Evolutionary conservation across 1,140 invertebrate genomes (phyloP).

Genomic region (Drosophila nigrodunni): DNA sequence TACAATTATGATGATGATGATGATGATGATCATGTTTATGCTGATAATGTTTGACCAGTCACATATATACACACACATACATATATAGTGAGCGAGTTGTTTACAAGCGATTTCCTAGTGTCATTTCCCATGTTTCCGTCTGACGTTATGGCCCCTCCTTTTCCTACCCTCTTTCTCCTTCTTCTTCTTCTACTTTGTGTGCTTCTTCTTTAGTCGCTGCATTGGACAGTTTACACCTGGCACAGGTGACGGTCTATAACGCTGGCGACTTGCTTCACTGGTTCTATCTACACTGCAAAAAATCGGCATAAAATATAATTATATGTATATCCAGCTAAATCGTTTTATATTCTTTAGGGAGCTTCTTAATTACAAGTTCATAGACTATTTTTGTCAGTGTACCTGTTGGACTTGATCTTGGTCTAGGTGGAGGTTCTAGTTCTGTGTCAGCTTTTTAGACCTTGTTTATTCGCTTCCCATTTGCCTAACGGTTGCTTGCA

Average conservation of each 20-base stretch:
- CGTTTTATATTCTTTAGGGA: no score
- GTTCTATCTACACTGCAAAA: constrained; percentile 28
- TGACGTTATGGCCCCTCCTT: constrained; percentile 5
- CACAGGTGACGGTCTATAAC: constrained; percentile 68
- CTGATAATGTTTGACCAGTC: constrained; percentile 29
- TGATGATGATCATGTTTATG: constrained; percentile 25
- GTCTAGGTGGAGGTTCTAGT: constrained; percentile 49
- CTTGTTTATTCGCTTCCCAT: constrained; percentile 76
- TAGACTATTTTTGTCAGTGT: not conserved
- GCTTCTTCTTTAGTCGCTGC: constrained; percentile 3
- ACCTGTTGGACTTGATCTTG: constrained; percentile 6
- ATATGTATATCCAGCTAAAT: no score
- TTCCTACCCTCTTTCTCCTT: not conserved
- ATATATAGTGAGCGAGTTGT: constrained; percentile 53
- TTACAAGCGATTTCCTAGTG: constrained; percentile 82
- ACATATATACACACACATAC: not conserved
- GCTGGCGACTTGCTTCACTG: constrained; percentile 73
- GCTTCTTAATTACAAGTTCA: no score
- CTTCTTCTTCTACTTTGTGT: constrained; percentile 6
- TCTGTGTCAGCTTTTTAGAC: constrained; percentile 60
- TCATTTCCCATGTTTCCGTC: constrained; percentile 75
- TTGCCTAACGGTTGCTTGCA: constrained; percentile 67
- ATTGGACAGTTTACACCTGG: constrained; percentile 76
- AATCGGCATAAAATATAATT: no score
- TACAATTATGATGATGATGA: constrained; percentile 17